Percentiles rank a stretch among this genome's conserved stretches.
These are phyloP conservation scores for Scyliorhinus canicula DNA, from an alignment of 2,797 vertebrate genomes.

Conservation along the genomic window DNA sequence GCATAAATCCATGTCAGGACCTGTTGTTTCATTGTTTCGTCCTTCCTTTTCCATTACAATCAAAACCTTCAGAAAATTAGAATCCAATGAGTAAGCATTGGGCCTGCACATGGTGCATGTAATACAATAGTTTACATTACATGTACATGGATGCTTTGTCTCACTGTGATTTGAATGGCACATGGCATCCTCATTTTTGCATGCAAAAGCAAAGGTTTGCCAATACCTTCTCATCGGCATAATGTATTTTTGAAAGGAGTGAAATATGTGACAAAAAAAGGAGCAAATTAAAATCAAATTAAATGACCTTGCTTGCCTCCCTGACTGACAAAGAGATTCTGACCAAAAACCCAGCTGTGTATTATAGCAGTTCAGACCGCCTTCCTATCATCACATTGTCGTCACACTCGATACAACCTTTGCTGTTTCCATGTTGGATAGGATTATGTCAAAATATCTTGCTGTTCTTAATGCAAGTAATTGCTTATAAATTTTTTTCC, in stretches of 20 bases:
- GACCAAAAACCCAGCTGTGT: neutral
- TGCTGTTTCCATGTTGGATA: neutral
- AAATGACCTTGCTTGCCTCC: neutral
- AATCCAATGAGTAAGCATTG: neutral
- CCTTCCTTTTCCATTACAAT: neutral
- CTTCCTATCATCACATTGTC: too few relatives aligned
- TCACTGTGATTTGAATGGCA: neutral
- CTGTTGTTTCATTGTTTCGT: neutral
- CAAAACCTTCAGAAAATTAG: neutral
- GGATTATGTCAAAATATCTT: neutral
- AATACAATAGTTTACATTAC: neutral
- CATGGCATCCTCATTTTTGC: neutral
- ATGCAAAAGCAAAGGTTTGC: neutral
- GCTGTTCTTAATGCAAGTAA: neutral
- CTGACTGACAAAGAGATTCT: neutral
- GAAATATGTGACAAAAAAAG: neutral
- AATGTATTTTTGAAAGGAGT: neutral
- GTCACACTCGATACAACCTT: neutral
- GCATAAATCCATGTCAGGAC: neutral
- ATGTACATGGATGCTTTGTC: neutral
- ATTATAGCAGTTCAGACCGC: neutral
- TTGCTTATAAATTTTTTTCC: constrained; percentile 6
- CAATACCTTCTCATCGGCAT: too few relatives aligned
- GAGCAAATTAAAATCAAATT: neutral
- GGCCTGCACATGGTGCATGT: neutral